Evolutionary conservation across 2,888 invertebrate species (phyloP).

Genomic region (Acleris holmiana): DNA sequence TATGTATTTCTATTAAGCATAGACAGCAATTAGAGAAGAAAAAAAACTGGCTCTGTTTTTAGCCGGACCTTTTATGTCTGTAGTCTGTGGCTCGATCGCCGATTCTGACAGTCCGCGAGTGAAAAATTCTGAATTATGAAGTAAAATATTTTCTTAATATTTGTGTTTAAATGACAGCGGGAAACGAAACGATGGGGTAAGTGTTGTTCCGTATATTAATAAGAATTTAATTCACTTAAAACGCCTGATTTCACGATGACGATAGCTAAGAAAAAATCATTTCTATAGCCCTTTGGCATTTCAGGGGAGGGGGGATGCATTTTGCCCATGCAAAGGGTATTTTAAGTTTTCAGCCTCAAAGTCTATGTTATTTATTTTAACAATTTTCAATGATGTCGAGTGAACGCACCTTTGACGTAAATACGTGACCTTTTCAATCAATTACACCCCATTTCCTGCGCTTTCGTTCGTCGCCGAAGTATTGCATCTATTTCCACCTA

Average conservation of each 20-base stretch:
- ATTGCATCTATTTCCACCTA: constrained; percentile 47
- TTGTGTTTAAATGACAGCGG: constrained; percentile 89
- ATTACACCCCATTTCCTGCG: constrained; percentile 35
- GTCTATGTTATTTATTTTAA: constrained; percentile 29
- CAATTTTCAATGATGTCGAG: constrained; percentile 34
- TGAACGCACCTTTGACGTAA: constrained; percentile 18
- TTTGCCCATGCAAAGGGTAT: constrained; percentile 80
- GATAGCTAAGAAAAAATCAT: constrained; percentile 49
- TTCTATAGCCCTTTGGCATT: constrained; percentile 70
- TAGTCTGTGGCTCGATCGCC: constrained; percentile 60
- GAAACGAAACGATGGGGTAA: constrained; percentile 93
- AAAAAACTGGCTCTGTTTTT: constrained; percentile 13
- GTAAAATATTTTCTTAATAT: constrained; percentile 69
- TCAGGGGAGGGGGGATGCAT: constrained; percentile 83
- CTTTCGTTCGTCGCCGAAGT: constrained; percentile 28
- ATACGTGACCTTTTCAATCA: constrained; percentile 32
- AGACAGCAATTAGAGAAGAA: background rate
- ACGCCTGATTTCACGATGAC: constrained; percentile 1
- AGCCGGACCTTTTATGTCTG: constrained; percentile 33
- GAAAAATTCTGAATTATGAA: constrained; percentile 69
- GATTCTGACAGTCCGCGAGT: constrained; percentile 66
- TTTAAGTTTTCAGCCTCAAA: constrained; percentile 58
- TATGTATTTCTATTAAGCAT: background rate
- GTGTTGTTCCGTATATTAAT: constrained; percentile 53
- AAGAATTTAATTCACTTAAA: constrained; percentile 38